Evolutionary conservation across 2,797 vertebrate species (phyloP).

Genomic region (Erpetoichthys calabaricus): DNA sequence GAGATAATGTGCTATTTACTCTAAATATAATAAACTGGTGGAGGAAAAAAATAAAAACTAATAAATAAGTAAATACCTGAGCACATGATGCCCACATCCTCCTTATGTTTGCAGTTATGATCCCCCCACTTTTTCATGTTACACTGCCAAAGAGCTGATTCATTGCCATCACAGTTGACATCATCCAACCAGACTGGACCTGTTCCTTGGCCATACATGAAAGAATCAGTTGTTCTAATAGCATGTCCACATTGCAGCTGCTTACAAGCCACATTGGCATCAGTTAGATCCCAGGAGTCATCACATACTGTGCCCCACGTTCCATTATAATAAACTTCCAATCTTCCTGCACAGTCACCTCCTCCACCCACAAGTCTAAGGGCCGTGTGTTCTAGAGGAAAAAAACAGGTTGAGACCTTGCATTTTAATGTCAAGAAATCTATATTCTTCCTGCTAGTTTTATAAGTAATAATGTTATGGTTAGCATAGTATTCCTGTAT

Average conservation of each 20-base stretch:
- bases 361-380: constrained; percentile 1
- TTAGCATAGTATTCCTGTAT: too few species aligned
- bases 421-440: too few species aligned
- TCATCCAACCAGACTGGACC: background rate
- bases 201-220: background rate
- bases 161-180: constrained; percentile 1
- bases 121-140: background rate
- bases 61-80: constrained; percentile 1
- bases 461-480: too few species aligned
- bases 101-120: background rate
- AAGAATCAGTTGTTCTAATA: background rate
- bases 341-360: constrained; percentile 5
- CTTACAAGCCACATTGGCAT: constrained; percentile 5
- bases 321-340: constrained; percentile 8
- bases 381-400: too few species aligned
- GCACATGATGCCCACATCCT: background rate
- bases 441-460: too few species aligned
- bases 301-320: constrained; percentile 8
- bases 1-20: too few species aligned
- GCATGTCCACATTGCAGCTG: constrained; percentile 8
- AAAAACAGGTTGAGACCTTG: too few species aligned
- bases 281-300: background rate
- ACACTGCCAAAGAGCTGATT: constrained; percentile 1
- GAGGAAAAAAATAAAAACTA: too few species aligned
- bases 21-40: too few species aligned